Evolutionary conservation across 2,888 invertebrate genomes (phyloP), one percentile per base, ranked within the genome.

Genomic region (Dolomedes plantarius): DNA sequence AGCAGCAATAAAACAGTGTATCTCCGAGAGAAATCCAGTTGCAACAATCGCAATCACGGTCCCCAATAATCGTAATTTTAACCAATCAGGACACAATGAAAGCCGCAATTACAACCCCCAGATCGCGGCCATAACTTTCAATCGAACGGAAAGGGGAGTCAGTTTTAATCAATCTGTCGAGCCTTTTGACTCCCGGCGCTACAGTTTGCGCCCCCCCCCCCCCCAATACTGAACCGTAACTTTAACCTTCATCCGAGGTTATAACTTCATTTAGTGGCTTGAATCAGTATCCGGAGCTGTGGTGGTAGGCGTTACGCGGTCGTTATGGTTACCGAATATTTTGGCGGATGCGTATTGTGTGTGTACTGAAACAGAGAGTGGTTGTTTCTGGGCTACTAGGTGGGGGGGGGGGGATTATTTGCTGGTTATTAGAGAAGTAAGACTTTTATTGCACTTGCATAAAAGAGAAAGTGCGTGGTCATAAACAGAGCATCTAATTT

Each of bases 121-220:
- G 46, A 46, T 46, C 6, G n/a, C 46, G 16, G 46, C 46, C 16
- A 46, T 46, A 46, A 46, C n/a, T 46, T 13, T n/a, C 46, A 46
- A 46, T 46, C 46, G 16, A n/a, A 46, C 1, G 2, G 46, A 46
- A 46, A 5, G 16, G 16, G 46, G n/a, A n/a, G 2, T 46, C n/a
- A n/a, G 2, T 46, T n/a, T 46, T 46, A 46, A 46, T 46, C 46
- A 46, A 46, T 46, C 16, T 46, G 46, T 46, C 46, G 16, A 46
- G 46, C 46, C n/a, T 46, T 46, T 46, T 46, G 46, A 46, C 46
- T 46, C 16, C 46, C 46, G 46, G 46, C 46, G 46, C 46, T 11
- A 46, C 16, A 46, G 2, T 46, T 46, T 46, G 46, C 2, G n/a
- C n/a, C 46, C 46, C 6, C 9, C 46, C n/a, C n/a, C n/a, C n/a